A percentile compares a stretch with the other conserved stretches of the same genome.
Evolutionary conservation across 2,797 vertebrate genomes (phyloP).

Genomic region (Acanthopagrus latus): DNA sequence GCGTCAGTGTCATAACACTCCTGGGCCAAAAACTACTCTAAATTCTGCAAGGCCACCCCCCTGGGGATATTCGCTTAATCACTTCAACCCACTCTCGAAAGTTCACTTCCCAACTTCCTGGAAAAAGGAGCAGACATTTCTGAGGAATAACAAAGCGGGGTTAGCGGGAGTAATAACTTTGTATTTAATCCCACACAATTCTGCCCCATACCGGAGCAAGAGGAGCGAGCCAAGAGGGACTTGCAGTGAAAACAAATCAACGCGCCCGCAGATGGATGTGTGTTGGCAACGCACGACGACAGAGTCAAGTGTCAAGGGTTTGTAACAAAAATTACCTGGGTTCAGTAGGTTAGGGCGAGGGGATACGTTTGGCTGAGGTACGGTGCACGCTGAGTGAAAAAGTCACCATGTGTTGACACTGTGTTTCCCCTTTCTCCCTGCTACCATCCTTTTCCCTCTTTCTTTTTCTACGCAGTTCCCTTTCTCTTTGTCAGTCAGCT

Average conservation of each 20-base stretch:
- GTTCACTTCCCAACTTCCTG: conserved; percentile 80
- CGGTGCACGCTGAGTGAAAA: background rate
- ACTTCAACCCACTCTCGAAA: conserved; percentile 70
- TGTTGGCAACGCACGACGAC: conserved; percentile 32
- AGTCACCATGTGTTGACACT: conserved; percentile 13
- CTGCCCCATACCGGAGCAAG: conserved; percentile 52
- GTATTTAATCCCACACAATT: conserved; percentile 73
- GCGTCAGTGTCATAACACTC: conserved; percentile 48
- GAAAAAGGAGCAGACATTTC: conserved; percentile 72
- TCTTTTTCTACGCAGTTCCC: conserved; percentile 43
- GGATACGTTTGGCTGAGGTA: background rate
- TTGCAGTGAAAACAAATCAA: conserved; percentile 55
- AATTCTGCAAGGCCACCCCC: conserved; percentile 61
- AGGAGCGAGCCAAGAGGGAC: conserved; percentile 39
- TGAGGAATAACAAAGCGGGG: conserved; percentile 75
- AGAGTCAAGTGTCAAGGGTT: conserved; percentile 28
- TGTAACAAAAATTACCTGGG: background rate
- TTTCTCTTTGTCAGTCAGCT: conserved; percentile 61
- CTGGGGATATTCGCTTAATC: conserved; percentile 74
- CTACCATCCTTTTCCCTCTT: conserved; percentile 4
- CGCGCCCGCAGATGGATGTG: conserved; percentile 40
- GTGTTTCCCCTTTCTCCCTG: conserved; percentile 5
- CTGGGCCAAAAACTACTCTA: conserved; percentile 48
- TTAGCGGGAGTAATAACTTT: conserved; percentile 71
- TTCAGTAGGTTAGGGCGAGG: background rate